Conservation (phyloP, 2,888 invertebrate genomes). For the Standfussiana lucernea region DNA sequence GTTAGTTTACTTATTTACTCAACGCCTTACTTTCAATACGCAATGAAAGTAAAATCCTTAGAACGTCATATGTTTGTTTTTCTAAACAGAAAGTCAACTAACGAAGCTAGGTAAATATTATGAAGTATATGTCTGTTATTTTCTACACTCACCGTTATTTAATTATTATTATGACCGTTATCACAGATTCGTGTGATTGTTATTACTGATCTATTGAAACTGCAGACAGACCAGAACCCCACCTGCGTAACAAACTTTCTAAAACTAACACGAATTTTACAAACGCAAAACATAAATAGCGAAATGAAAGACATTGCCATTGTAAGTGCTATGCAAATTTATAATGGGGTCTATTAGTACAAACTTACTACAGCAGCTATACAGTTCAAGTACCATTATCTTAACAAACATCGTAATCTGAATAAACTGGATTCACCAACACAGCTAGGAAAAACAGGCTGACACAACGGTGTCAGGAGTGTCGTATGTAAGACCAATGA, state of each 20-base stretch:
- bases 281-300: too few species aligned
- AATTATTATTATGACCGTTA: background rate
- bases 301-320: background rate
- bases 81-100: conserved; percentile 16
- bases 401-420: background rate
- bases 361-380: background rate
- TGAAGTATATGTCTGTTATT: background rate
- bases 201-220: background rate
- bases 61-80: conserved; percentile 23
- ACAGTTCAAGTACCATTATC: background rate
- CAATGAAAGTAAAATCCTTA: conserved; percentile 42
- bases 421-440: background rate
- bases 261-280: background rate
- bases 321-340: background rate
- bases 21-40: conserved; percentile 14
- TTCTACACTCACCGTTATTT: background rate
- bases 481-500: conserved; percentile 15
- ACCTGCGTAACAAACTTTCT: background rate
- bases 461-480: background rate
- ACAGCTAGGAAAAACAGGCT: background rate
- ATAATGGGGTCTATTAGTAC: background rate
- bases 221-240: background rate
- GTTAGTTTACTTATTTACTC: background rate
- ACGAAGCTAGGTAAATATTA: background rate
- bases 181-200: background rate